A percentile compares a stretch with the other conserved stretches of the same genome.
These are phyloP conservation scores for Eurytoma adleriae DNA, from an alignment of 2,888 invertebrate species.

Conservation along the genomic window DNA sequence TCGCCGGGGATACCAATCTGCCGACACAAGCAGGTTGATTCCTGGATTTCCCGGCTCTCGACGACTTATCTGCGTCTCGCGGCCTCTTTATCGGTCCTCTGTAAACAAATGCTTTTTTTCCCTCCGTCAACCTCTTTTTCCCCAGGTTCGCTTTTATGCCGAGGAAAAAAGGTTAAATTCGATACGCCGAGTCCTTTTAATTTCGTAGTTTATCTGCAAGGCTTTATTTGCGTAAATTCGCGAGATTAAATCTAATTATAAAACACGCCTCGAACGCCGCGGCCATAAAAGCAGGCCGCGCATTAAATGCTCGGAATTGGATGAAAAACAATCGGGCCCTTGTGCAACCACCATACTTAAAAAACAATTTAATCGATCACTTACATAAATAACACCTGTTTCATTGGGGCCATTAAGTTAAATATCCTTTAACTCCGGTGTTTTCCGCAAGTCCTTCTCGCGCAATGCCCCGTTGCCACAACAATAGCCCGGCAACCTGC, in stretches of 20 bases:
- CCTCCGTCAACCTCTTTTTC: background rate
- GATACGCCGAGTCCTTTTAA: no score
- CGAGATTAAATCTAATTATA: no score
- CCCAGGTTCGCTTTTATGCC: no score
- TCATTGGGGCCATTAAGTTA: constrained; percentile 17
- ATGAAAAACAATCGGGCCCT: no score
- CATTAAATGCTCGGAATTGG: no score
- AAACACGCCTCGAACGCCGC: no score
- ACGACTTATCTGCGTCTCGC: background rate
- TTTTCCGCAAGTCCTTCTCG: constrained; percentile 1
- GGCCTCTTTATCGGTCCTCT: background rate
- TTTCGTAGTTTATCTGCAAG: no score
- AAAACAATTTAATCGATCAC: constrained; percentile 41
- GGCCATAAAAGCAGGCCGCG: no score
- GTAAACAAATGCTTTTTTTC: constrained; percentile 21
- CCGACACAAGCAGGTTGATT: constrained; percentile 63
- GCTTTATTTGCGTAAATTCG: no score
- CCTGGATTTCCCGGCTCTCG: constrained; percentile 46
- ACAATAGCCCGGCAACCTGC: constrained; percentile 40
- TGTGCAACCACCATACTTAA: background rate
- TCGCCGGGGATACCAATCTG: constrained; percentile 59
- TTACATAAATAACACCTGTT: constrained; percentile 48
- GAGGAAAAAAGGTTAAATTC: no score
- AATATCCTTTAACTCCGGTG: constrained; percentile 16
- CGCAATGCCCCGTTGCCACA: constrained; percentile 6